Conservation (phyloP, 2,113 vertebrate genomes). For the Corythornis madagascariensis region DNA sequence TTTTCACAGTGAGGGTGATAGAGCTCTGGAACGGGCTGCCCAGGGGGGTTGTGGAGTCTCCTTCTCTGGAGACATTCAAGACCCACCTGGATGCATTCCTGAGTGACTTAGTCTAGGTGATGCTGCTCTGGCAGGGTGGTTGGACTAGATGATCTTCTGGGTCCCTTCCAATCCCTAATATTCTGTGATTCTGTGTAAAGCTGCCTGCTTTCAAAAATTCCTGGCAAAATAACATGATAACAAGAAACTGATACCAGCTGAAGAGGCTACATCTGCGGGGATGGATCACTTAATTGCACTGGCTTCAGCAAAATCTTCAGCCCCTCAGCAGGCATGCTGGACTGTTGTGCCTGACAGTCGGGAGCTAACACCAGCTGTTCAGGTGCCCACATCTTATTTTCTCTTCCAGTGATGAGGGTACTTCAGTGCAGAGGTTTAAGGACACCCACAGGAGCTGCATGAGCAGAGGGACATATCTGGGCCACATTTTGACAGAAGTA, state of each 20-base stretch:
- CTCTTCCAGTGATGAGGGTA: background rate
- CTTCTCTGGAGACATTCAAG: no score
- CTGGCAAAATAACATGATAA: background rate
- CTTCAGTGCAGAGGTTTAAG: background rate
- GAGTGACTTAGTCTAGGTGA: no score
- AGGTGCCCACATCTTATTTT: background rate
- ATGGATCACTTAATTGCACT: background rate
- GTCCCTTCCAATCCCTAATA: no score
- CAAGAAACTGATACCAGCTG: background rate
- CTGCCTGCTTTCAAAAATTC: background rate
- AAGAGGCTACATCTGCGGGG: background rate
- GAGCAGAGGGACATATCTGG: background rate
- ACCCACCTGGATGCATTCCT: no score
- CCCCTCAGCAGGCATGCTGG: background rate
- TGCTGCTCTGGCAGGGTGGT: no score
- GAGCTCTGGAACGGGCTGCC: no score
- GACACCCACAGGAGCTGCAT: background rate
- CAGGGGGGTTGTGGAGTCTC: no score
- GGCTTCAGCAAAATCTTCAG: background rate
- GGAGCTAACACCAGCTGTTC: background rate
- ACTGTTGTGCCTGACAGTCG: rapidly evolving
- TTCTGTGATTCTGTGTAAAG: background rate
- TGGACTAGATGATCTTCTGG: no score
- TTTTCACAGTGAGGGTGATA: no score
- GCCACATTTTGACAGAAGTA: background rate